Conservation (phyloP, 2,888 invertebrate species). For the Carcina quercana region DNA sequence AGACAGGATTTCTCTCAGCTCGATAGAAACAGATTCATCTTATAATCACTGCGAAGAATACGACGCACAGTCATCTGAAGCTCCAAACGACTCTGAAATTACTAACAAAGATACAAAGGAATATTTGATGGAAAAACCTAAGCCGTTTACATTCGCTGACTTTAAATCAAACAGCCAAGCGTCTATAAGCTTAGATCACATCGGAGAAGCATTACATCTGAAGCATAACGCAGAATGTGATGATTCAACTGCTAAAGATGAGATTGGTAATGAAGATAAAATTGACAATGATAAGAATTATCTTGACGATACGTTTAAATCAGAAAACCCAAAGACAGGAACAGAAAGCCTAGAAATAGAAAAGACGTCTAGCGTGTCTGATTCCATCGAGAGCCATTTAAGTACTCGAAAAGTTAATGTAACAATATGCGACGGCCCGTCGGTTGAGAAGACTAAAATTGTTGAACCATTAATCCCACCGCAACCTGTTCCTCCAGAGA, state of each 20-base stretch:
- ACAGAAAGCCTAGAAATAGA: conserved; percentile 6
- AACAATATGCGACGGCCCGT: conserved; percentile 49
- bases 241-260: conserved; percentile 13
- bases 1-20: conserved; percentile 52
- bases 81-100: conserved; percentile 20
- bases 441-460: conserved; percentile 43
- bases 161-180: conserved; percentile 59
- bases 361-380: conserved; percentile 27
- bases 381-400: conserved; percentile 36
- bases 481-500: conserved; percentile 86
- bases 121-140: conserved; percentile 36
- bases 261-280: conserved; percentile 10
- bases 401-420: conserved; percentile 54
- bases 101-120: conserved; percentile 15
- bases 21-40: conserved; percentile 52
- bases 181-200: conserved; percentile 26
- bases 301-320: conserved; percentile 12
- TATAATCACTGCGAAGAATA: conserved; percentile 55
- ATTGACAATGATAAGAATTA: neutral
- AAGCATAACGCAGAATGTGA: conserved; percentile 14
- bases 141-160: conserved; percentile 73
- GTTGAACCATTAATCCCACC: conserved; percentile 72
- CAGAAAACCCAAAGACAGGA: conserved; percentile 16
- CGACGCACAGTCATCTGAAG: conserved; percentile 34
- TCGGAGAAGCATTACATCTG: conserved; percentile 16